Evolutionary conservation across 2,888 invertebrate genomes (phyloP).

Genomic region (Endomychus coccineus): DNA sequence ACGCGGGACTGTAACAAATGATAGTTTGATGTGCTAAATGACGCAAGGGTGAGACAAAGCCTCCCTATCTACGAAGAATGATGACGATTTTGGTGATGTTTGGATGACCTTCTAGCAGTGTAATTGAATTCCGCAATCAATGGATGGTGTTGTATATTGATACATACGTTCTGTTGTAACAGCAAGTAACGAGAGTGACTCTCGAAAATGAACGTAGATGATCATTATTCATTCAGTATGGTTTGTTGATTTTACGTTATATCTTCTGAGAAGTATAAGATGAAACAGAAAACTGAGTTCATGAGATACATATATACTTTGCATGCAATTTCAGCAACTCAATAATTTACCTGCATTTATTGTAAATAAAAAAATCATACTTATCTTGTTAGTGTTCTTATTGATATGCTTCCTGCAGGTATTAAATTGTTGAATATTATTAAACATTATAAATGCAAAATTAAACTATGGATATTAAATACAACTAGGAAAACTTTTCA

Average conservation of each 20-base stretch:
- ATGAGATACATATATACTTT: neutral
- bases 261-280: neutral
- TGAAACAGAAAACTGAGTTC: neutral
- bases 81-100: constrained; percentile 32
- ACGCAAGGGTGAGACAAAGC: constrained; percentile 44
- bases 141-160: neutral
- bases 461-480: too few species aligned
- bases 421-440: too few species aligned
- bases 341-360: too few species aligned
- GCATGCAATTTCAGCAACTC: too few species aligned
- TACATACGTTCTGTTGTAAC: neutral
- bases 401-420: too few species aligned
- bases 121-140: constrained; percentile 13
- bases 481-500: too few species aligned
- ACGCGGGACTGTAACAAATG: constrained; percentile 38
- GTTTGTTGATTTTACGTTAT: neutral
- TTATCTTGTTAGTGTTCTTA: too few species aligned
- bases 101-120: constrained; percentile 4
- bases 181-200: too few species aligned
- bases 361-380: too few species aligned
- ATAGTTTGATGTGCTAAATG: constrained; percentile 45
- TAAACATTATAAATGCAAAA: too few species aligned
- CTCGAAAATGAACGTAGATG: neutral
- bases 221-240: neutral
- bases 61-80: constrained; percentile 41